Evolutionary conservation across 2,888 invertebrate species (phyloP), one percentile per base, ranked within the genome.

Genomic region (Eristalis arbustorum): DNA sequence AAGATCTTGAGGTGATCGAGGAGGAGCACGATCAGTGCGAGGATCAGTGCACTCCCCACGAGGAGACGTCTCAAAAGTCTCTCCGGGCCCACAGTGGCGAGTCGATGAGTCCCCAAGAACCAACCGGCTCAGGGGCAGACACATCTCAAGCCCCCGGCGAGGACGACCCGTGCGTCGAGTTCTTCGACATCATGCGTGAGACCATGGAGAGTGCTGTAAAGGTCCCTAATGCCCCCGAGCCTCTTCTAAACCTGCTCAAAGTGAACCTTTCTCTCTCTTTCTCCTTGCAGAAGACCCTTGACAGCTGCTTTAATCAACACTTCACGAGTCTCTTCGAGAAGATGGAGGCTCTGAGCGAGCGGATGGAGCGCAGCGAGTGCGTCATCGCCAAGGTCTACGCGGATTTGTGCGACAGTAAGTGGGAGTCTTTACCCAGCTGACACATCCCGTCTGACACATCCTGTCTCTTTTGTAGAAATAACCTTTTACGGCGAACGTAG

Each of bases 181-280:
- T 92, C 63, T 89, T 92, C 3, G 90, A 89, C 73, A 89, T 90
- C 10, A 88, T 92, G 4, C 89, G 90, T 31, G 91, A 91, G 11
- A 90, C 90, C 59, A 90, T 92, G 14, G 71, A 91, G 72, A 90
- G 91, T 31, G 90, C 91, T 18, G 90, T 92, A 10, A 89, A 92
- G 82, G 90, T 90, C 8, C 22, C 66, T 64, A 0, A n/a, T 4
- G 63, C 1, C 3, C 3, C 22, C 1, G 0, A 11, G 3, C 62
- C 13, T 3, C 0, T 23, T 1, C 76, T 78, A 31, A 13, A 1
- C 3, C 23, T 34, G 14, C 5, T 4, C 14, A 37, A 68, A 68
- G 13, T 37, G 2, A 56, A 49, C 1, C 3, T 0, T 4, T 49
- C 31, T 57, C 31, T 25, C 11, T n/a, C n/a, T n/a, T n/a, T 18